Evolutionary conservation across 2,888 invertebrate species (phyloP).

Genomic region (Thumatha senex): DNA sequence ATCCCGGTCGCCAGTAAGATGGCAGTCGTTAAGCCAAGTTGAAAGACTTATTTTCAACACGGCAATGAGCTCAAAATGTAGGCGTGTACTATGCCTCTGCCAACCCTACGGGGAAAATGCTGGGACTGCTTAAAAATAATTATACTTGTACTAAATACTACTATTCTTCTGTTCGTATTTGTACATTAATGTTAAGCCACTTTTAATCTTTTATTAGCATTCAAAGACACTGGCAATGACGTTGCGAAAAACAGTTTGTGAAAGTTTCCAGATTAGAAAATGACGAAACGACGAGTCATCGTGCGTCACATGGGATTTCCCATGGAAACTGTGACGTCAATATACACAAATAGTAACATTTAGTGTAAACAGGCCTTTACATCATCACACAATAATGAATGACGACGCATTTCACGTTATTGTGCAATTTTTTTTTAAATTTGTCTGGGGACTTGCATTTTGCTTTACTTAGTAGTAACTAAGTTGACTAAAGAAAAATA

Average conservation of each 20-base stretch:
- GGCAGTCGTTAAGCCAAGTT: too few species aligned
- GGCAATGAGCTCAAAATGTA: too few species aligned
- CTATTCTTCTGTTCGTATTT: neutral
- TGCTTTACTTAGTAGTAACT: too few species aligned
- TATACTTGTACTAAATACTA: too few species aligned
- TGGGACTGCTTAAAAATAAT: too few species aligned
- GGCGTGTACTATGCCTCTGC: too few species aligned
- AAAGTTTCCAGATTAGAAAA: neutral
- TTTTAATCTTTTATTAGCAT: neutral
- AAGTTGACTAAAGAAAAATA: too few species aligned
- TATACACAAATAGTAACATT: neutral
- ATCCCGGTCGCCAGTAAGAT: too few species aligned
- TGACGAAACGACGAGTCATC: neutral
- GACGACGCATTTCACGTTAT: neutral
- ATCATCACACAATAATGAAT: conserved; percentile 10
- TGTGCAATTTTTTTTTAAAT: neutral
- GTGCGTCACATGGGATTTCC: conserved; percentile 7
- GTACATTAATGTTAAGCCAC: neutral
- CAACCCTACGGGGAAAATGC: too few species aligned
- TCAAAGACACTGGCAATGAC: neutral
- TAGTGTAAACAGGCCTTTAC: conserved; percentile 1
- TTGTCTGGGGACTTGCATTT: neutral
- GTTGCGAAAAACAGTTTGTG: neutral
- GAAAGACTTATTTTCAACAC: too few species aligned
- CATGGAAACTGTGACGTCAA: conserved; percentile 1